phyloP scores from a whole-genome alignment of 2,113 vertebrate genomes.

The Pteruthius melanotis region DNA sequence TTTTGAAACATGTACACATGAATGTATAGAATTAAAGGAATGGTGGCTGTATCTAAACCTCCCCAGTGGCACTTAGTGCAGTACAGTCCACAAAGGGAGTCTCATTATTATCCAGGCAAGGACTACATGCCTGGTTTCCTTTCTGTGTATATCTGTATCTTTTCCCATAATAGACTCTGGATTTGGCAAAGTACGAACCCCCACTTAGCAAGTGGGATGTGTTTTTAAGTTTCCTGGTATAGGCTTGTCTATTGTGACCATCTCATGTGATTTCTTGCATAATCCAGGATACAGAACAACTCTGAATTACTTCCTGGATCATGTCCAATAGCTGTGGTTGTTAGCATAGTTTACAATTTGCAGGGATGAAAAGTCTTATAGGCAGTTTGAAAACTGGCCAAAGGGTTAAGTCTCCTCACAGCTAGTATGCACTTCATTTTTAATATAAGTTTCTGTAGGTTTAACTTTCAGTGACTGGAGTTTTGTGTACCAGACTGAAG shows the following conservation, averaged over 20 bases:
- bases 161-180: not conserved
- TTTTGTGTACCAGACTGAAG: not conserved
- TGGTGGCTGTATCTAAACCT: not conserved
- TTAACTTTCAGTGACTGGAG: not conserved
- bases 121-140: not conserved
- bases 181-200: not conserved
- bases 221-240: not conserved
- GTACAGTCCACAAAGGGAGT: not conserved
- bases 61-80: not conserved
- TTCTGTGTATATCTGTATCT: not conserved
- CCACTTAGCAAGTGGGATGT: not conserved
- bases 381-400: not conserved
- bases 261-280: not conserved
- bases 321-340: not conserved
- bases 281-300: not conserved
- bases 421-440: not conserved
- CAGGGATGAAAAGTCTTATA: not conserved
- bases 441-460: not conserved
- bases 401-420: not conserved
- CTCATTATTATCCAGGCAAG: not conserved
- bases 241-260: not conserved
- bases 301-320: constrained; percentile 16
- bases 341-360: not conserved
- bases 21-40: not conserved
- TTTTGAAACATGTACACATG: not conserved